phyloP scores from a whole-genome alignment of 2,113 vertebrate species.

The Xiphophorus hellerii region DNA sequence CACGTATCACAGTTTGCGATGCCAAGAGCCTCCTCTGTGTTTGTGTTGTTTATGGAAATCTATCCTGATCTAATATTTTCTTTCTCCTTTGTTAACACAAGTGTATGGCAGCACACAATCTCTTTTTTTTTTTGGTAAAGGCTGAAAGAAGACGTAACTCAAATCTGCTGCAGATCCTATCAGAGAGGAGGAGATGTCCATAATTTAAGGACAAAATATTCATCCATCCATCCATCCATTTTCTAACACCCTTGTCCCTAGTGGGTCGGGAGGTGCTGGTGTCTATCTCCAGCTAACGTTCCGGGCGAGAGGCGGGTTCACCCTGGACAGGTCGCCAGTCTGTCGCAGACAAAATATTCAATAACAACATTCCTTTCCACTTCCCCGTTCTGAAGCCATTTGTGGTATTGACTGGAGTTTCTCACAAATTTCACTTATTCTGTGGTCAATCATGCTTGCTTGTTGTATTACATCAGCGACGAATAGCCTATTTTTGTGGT shows the following conservation, averaged over 20 bases:
- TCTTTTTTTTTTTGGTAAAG: constrained; percentile 3
- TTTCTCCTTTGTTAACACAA: constrained; percentile 27
- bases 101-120: constrained; percentile 18
- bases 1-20: constrained; percentile 9
- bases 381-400: no score
- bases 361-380: not conserved
- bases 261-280: no score
- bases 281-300: no score
- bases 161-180: constrained; percentile 53
- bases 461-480: no score
- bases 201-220: constrained; percentile 2
- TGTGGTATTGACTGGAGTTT: not conserved
- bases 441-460: not conserved
- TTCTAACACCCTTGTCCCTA: no score
- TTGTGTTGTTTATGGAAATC: constrained; percentile 35
- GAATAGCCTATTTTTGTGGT: no score
- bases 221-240: not conserved
- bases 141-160: constrained; percentile 30
- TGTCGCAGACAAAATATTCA: not conserved
- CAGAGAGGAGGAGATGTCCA: constrained; percentile 18
- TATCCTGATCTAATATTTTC: constrained; percentile 40
- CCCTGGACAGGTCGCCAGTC: no score
- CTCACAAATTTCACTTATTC: not conserved
- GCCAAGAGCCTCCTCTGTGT: constrained; percentile 34
- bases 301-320: no score